Evolutionary conservation across 2,888 invertebrate genomes (phyloP), one percentile per base, ranked within the genome.

Genomic region (Papilio demoleus): DNA sequence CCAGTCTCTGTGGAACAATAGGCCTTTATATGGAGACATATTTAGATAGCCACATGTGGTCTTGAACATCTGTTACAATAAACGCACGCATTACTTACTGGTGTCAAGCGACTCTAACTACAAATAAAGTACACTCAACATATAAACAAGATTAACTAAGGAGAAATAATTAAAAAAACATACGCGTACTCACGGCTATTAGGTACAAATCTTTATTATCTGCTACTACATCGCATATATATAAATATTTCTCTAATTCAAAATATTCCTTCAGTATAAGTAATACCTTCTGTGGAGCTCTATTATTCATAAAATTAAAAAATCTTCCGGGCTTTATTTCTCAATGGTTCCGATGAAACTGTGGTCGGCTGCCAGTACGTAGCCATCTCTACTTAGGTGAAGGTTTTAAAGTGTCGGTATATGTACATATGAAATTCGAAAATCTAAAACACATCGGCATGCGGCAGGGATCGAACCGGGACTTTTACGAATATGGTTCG

Each of bases 51-150:
- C 60, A 67, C 67, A 67, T 47, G 61, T 63, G 45, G 45, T 47
- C 31, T 63, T 45, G 58, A 63, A 63, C 68, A 68, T 63, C 68
- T 68, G 68, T 68, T 68, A 56, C 62, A 68, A 63, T 63, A 68
- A 63, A 68, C 50, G 8, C 19, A 27, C 50, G 50, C 22, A 50
- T 24, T 27, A 47, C 42, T 40, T 60, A 22, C 62, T 47, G 62
- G 31, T 62, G 62, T 40, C 60, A 61, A 40, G n/a, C 40, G n/a
- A 40, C 38, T 53, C 24, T 53, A 53, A n/a, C 50, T 53, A 24
- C 6, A 14, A 12, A 53, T 53, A 53, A 27, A 27, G 24, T 53
- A 53, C 14, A 24, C n/a, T 27, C 17, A 42, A 14, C n/a, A 3
- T 53, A 27, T 27, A 27, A 27, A 50, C 6, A 50, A 8, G 47